Evolutionary conservation across 2,797 vertebrate genomes (phyloP).

Genomic region (Rhabdophis nuchalis): DNA sequence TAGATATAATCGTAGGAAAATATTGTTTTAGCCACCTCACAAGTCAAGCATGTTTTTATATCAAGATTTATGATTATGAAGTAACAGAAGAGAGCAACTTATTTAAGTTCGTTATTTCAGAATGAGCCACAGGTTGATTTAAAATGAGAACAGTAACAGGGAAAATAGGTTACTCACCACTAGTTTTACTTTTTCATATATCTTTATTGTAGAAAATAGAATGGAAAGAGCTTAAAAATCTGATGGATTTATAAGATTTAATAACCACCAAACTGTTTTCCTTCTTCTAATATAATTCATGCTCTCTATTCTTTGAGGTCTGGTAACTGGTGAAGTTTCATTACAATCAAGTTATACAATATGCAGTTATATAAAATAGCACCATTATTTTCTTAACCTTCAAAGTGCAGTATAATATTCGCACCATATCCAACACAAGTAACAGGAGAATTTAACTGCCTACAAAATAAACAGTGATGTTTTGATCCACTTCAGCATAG

Average conservation of each 20-base stretch:
- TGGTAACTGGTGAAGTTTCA: background rate
- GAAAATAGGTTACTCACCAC: background rate
- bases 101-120: background rate
- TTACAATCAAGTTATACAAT: background rate
- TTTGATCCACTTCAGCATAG: constrained; percentile 25
- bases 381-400: constrained; percentile 12
- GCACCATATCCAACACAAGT: constrained; percentile 23
- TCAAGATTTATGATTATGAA: background rate
- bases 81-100: background rate
- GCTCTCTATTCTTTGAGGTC: background rate
- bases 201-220: constrained; percentile 11
- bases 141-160: background rate
- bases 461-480: background rate
- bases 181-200: constrained; percentile 12
- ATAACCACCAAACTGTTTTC: background rate
- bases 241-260: constrained; percentile 20
- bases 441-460: constrained; percentile 2
- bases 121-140: background rate
- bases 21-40: background rate
- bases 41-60: background rate
- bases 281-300: constrained; percentile 2
- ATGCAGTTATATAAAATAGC: background rate
- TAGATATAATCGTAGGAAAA: background rate
- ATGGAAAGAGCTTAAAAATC: constrained; percentile 27
- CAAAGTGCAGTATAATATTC: background rate